A percentile compares a stretch with the other conserved stretches of the same genome.
These are phyloP conservation scores for Loripinus fragilis DNA, from an alignment of 2,888 invertebrate genomes.

Conservation along the genomic window DNA sequence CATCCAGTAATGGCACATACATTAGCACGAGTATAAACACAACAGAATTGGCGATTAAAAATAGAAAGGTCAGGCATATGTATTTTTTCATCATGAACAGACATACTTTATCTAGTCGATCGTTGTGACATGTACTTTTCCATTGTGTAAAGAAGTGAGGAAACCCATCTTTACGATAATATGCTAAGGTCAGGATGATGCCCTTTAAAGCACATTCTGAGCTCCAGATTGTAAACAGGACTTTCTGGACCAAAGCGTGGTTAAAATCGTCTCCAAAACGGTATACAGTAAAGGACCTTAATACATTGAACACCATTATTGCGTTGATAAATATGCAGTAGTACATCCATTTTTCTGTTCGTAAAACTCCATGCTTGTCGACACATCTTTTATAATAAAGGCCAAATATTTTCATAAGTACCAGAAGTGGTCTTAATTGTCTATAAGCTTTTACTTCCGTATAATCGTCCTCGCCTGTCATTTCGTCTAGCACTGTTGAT, in stretches of 20 bases:
- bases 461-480: not conserved
- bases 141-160: conserved; percentile 57
- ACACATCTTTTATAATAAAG: conserved; percentile 50
- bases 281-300: conserved; percentile 56
- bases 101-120: conserved; percentile 41
- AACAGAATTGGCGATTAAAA: conserved; percentile 54
- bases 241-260: conserved; percentile 65
- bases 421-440: conserved; percentile 51
- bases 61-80: conserved; percentile 48
- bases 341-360: conserved; percentile 35
- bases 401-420: conserved; percentile 56
- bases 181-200: conserved; percentile 42
- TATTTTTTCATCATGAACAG: conserved; percentile 55
- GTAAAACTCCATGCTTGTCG: conserved; percentile 20
- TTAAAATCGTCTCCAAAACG: conserved; percentile 53
- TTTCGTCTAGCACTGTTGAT: too few species aligned
- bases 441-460: conserved; percentile 25
- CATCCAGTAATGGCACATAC: conserved; percentile 53
- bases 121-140: conserved; percentile 44
- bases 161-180: conserved; percentile 43
- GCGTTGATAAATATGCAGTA: conserved; percentile 50
- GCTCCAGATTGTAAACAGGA: conserved; percentile 64
- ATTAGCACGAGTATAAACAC: conserved; percentile 48
- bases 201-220: conserved; percentile 57
- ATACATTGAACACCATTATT: conserved; percentile 46